phyloP scores from a whole-genome alignment of 2,113 vertebrate species.

The Aptenodytes patagonicus region DNA sequence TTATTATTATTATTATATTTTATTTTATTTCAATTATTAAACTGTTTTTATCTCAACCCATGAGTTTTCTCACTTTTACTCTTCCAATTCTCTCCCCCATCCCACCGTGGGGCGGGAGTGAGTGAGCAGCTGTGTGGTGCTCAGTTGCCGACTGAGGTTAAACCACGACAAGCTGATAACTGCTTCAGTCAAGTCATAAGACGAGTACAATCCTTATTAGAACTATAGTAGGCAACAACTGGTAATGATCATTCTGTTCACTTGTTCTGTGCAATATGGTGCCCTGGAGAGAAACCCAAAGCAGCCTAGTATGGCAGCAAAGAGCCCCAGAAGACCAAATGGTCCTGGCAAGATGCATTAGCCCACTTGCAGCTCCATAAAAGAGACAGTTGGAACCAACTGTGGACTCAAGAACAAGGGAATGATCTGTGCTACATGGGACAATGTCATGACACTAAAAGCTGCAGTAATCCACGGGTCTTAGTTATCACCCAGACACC shows the following conservation, averaged over 20 bases:
- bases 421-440: not conserved
- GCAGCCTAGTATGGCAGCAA: not conserved
- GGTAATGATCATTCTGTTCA: not conserved
- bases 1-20: too few relatives aligned
- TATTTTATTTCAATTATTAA: too few relatives aligned
- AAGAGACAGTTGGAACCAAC: not conserved
- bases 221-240: conserved; percentile 5
- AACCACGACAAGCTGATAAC: not conserved
- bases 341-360: not conserved
- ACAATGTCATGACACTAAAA: not conserved
- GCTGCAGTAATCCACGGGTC: not conserved
- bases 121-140: too few relatives aligned
- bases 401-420: not conserved
- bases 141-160: too few relatives aligned
- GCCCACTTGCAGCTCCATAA: not conserved
- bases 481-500: not conserved
- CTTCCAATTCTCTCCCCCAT: too few relatives aligned
- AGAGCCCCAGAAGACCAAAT: not conserved
- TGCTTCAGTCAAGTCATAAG: not conserved
- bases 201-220: not conserved
- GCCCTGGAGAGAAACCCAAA: not conserved
- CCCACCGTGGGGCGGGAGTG: too few relatives aligned
- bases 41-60: too few relatives aligned
- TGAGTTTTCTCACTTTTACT: too few relatives aligned
- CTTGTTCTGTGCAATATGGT: not conserved